Base-by-base conservation (phyloP, 2,888 invertebrate species). In the Psylliodes chrysocephalus region DNA sequence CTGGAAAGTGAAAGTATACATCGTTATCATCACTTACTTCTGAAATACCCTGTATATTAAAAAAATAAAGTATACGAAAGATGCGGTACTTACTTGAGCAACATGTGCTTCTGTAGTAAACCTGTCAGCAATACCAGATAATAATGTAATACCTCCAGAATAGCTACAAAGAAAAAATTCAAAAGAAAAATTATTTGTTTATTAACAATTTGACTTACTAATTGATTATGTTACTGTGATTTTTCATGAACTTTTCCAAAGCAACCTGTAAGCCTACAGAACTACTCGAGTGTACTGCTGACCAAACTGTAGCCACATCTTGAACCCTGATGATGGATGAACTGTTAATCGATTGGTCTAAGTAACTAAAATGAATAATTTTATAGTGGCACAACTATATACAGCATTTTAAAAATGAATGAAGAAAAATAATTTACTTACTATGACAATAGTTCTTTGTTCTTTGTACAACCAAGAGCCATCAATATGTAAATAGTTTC, bases 401-500 rank as follows among this genome's bases (percentile, higher is more conserved):
- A n/a, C n/a, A n/a, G 19, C 1, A 12, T 12, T 10, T 8, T 22
- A 38, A 25, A n/a, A 44, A 12, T 22, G 8, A 6, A 7, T 7
- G n/a, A 33, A 6, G 18, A 15, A 18, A 17, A n/a, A 25, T n/a
- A n/a, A 22, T 25, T 5, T 18, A 59, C 82, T 82, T 79, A 90
- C 88, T 83, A 80, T 17, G 82, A 78, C 2, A 93, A 83, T 18
- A 90, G 82, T 30, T 78, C 77, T 0, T 79, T 71, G 56, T 88
- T 77, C 57, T 81, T 83, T 0, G 90, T 88, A 75, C 94, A 93
- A 0, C 91, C 91, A 55, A 95, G 82, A 0, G 88, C 86, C 54
- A 79, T 81, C 17, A 94, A 84, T 0, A 94, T 84, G 5, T 86
- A 79, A 2, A 87, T 85, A 78, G 90, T 87, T 79, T 94, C 94